A percentile compares a stretch with the other conserved stretches of the same genome.
Evolutionary conservation across 2,888 invertebrate genomes (phyloP).

Genomic region (Hetaerina titia): DNA sequence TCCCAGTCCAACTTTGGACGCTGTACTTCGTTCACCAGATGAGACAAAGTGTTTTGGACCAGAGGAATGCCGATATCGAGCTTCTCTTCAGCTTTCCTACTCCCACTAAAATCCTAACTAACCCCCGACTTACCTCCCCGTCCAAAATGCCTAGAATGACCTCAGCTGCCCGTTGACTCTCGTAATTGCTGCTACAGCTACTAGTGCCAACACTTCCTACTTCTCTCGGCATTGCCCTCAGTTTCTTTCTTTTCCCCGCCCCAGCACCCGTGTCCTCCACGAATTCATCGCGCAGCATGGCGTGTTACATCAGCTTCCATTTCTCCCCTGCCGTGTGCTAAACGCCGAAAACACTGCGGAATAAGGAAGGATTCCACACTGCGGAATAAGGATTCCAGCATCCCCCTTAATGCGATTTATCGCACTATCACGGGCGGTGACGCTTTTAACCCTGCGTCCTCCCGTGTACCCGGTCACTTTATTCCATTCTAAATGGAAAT

Average conservation of each 20-base stretch:
- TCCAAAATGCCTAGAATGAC: not conserved
- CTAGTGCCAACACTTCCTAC: not conserved
- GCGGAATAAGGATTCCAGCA: not conserved
- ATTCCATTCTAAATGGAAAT: not conserved
- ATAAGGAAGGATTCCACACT: not conserved
- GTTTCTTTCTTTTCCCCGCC: not conserved
- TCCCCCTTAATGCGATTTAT: conserved; percentile 4
- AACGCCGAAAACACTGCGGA: not conserved
- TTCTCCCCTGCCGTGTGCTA: not conserved
- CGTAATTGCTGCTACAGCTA: not conserved
- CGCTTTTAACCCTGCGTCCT: not conserved
- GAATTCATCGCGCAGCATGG: not conserved
- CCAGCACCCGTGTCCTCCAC: not conserved
- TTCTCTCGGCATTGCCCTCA: not conserved
- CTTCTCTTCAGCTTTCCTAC: not conserved
- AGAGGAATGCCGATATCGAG: not conserved
- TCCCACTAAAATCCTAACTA: not conserved
- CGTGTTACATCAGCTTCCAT: not conserved
- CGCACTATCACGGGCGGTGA: not conserved
- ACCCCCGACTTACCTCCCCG: not conserved
- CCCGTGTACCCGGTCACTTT: not conserved
- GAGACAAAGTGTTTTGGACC: not conserved
- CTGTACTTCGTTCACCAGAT: not conserved
- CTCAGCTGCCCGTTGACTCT: not conserved
- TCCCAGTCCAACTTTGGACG: not conserved